Evolutionary conservation across 2,113 vertebrate species (phyloP), one percentile per base, ranked within the genome.

Genomic region (Cololabis saira): DNA sequence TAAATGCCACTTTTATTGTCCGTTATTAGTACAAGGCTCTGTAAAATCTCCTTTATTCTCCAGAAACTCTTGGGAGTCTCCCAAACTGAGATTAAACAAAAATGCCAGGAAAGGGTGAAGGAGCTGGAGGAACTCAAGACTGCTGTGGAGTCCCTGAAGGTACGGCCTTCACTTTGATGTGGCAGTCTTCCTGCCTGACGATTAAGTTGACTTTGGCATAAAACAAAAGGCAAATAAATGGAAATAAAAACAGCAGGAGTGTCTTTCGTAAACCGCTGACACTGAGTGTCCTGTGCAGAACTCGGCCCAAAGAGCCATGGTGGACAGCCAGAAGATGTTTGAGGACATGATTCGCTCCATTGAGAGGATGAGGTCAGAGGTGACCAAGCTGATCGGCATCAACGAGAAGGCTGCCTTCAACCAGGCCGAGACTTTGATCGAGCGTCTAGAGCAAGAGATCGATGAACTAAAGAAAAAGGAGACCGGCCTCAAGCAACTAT

Each of bases 281-380:
- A 3, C n/a, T 30, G 48, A 0, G 2, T 52, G n/a, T 81, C 47
- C 30, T 27, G 22, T 33, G 1, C 83, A 94, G 93, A 93, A 91
- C 78, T 93, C 92, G 0, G 93, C 93, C 24, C 92, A 93, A 61
- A 90, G 93, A 78, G 92, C 93, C 78, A 94, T 94, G 93, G 74
- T 90, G 27, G 93, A 94, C 62, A 94, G 93, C 71, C 92, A 94
- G 84, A 94, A 94, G 86, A 93, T 93, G 92, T 94, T 94, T 19
- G 92, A 93, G 61, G 93, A 94, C 61, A 94, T 94, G 93, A 93
- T 94, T 58, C 92, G 90, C 69, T 91, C 92, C 78, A 94, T 94
- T 13, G 93, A 94, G 81, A 90, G 93, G 80, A 93, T 94, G 92
- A 93, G 92, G 82, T 90, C 93, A 30, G 93, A 94, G 86, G 93